A percentile compares a stretch with the other conserved stretches of the same genome.
phyloP scores from a whole-genome alignment of 2,797 vertebrate species.

The Sebastes steindachneri region DNA sequence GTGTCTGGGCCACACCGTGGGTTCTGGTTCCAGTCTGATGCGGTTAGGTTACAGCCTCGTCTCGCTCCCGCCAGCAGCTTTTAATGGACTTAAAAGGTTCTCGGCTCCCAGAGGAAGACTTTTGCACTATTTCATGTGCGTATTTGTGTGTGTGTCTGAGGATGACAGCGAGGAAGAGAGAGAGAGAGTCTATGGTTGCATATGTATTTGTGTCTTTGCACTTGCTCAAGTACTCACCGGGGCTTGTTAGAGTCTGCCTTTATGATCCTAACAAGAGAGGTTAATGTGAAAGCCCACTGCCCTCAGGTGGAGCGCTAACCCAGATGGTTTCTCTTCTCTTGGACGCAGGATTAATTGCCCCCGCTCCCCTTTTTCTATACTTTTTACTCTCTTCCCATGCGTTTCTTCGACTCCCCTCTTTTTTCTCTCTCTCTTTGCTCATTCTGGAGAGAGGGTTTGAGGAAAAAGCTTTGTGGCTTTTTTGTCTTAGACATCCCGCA shows the following conservation, averaged over 20 bases:
- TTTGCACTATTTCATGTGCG: slow-evolving; percentile 53
- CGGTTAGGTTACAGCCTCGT: slow-evolving; percentile 71
- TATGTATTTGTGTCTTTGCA: slow-evolving; percentile 50
- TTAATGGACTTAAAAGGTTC: slow-evolving; percentile 81
- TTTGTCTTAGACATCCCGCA: slow-evolving; percentile 57
- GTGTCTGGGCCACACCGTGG: slow-evolving; percentile 56
- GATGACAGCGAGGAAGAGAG: not conserved
- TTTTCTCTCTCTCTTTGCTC: slow-evolving; percentile 10
- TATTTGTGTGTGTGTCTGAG: slow-evolving; percentile 38
- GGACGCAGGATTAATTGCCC: slow-evolving; percentile 66
- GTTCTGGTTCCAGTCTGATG: slow-evolving; percentile 74
- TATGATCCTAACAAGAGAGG: slow-evolving; percentile 75
- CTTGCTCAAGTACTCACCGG: slow-evolving; percentile 66
- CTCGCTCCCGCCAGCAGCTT: slow-evolving; percentile 68
- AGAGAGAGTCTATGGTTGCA: slow-evolving; percentile 24
- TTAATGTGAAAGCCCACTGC: slow-evolving; percentile 75
- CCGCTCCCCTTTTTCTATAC: slow-evolving; percentile 19
- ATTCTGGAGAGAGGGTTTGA: slow-evolving; percentile 33
- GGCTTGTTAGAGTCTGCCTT: slow-evolving; percentile 74
- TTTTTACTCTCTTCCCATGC: slow-evolving; percentile 33
- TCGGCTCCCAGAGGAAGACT: slow-evolving; percentile 68
- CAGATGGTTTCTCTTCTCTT: slow-evolving; percentile 76
- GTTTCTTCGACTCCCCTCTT: slow-evolving; percentile 10
- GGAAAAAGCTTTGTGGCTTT: slow-evolving; percentile 47
- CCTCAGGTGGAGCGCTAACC: slow-evolving; percentile 73